These are phyloP conservation scores for Leucozona laternaria DNA, from an alignment of 2,888 invertebrate species.

Conservation along the genomic window DNA sequence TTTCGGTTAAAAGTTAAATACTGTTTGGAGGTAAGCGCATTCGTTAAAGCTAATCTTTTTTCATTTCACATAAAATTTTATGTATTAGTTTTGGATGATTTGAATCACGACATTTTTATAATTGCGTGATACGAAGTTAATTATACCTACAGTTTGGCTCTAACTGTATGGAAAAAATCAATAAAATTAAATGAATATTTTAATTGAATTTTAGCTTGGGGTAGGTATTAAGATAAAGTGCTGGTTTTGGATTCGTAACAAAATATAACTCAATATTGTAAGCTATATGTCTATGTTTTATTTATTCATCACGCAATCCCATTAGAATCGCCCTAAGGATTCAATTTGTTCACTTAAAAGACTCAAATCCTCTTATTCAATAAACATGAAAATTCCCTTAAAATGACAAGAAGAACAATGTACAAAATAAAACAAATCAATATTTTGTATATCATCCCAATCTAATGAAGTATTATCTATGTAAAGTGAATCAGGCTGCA, in stretches of 20 bases:
- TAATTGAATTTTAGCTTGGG: no score
- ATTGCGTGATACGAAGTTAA: no score
- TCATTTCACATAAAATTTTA: not conserved
- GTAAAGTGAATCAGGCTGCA: not conserved
- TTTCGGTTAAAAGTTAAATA: not conserved
- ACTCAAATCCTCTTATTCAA: constrained; percentile 53
- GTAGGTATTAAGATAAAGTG: no score
- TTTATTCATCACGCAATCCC: not conserved
- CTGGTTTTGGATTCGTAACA: no score
- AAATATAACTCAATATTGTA: no score
- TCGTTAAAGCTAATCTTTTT: no score
- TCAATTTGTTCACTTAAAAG: not conserved
- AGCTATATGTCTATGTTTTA: no score
- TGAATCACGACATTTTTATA: not conserved
- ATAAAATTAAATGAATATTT: no score
- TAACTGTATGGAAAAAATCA: no score
- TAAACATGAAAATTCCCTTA: constrained; percentile 59
- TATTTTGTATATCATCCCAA: constrained; percentile 16
- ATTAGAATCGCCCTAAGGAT: not conserved
- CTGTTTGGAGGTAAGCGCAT: not conserved
- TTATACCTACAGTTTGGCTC: no score
- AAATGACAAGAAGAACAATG: constrained; percentile 13
- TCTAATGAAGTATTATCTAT: not conserved
- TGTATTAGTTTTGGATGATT: not conserved
- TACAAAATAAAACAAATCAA: constrained; percentile 58